Base-by-base conservation (phyloP, 2,113 vertebrate genomes). In the Pluvianellus socialis region DNA sequence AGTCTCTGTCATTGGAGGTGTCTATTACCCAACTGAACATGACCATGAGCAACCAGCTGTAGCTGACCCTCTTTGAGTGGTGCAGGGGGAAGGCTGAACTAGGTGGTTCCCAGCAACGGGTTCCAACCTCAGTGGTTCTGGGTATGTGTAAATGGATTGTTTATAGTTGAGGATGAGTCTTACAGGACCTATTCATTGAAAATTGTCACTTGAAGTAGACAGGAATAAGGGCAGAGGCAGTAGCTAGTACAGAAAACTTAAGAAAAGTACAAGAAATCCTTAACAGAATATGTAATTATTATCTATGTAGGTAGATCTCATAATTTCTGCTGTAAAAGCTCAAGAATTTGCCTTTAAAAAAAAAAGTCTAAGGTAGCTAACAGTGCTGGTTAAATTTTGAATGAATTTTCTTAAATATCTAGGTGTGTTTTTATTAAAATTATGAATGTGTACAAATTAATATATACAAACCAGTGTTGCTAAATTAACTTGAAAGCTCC, bases 71-170 rank as follows among this genome's bases (percentile, higher is more conserved):
- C 3, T 24, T 23, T 65, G 24, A 22, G n/a, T 7, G 7, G 4
- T 15, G 15, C 1, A 2, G 6, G 5, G 3, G 3, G 9, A 23
- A 6, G 4, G 2, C 9, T 72, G 56, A 42, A 21, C 10, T 49
- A 32, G 10, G 24, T 23, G 6, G 50, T 62, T 4, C 40, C 13
- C 24, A 14, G 6, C 3, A 0, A 11, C 38, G 7, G 14, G 47
- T 50, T 79, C 27, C 6, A 66, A 17, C 8, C n/a, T 38, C 32
- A 52, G 3, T 83, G 35, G 26, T 67, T 75, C 38, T 79, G 7
- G 75, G 0, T 44, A 2, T 58, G 4, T 76, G 21, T 50, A 49
- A 79, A 74, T 8, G 6, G 14, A 15, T 12, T 58, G 10, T 55
- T 73, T 38, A 13, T 33, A 49, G 23, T 32, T 76, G 35, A 80